Evolutionary conservation across 2,113 vertebrate genomes (phyloP).

Genomic region (Bos indicus): DNA sequence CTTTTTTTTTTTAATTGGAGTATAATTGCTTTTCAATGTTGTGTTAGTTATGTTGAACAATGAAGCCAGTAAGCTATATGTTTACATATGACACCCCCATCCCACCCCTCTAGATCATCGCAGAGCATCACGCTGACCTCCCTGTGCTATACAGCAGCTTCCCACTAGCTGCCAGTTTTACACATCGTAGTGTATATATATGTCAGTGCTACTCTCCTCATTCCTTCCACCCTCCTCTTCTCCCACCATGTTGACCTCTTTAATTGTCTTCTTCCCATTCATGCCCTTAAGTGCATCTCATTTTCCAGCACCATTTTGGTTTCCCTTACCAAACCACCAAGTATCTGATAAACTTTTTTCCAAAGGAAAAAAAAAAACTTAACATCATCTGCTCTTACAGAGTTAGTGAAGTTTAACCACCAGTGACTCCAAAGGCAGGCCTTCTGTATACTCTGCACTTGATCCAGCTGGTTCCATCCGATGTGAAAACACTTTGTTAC

Average conservation of each 20-base stretch:
- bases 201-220: background rate
- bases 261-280: background rate
- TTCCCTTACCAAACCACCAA: background rate
- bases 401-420: fast-evolving
- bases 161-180: background rate
- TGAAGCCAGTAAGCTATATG: background rate
- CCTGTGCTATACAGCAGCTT: background rate
- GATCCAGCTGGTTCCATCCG: no score
- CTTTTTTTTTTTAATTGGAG: background rate
- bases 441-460: background rate
- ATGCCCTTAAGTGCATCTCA: background rate
- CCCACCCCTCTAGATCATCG: background rate
- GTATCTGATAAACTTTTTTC: background rate
- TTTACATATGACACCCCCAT: background rate
- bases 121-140: background rate
- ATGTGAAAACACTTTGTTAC: background rate
- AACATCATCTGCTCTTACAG: background rate
- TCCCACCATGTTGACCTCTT: background rate
- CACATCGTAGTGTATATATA: fast-evolving
- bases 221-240: background rate
- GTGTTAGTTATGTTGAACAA: background rate
- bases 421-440: fast-evolving
- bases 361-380: background rate
- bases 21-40: background rate
- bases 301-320: background rate